A percentile compares a stretch with the other conserved stretches of the same genome.
These are phyloP conservation scores for Poeciliopsis infans DNA, from an alignment of 2,797 vertebrate species.

Conservation along the genomic window DNA sequence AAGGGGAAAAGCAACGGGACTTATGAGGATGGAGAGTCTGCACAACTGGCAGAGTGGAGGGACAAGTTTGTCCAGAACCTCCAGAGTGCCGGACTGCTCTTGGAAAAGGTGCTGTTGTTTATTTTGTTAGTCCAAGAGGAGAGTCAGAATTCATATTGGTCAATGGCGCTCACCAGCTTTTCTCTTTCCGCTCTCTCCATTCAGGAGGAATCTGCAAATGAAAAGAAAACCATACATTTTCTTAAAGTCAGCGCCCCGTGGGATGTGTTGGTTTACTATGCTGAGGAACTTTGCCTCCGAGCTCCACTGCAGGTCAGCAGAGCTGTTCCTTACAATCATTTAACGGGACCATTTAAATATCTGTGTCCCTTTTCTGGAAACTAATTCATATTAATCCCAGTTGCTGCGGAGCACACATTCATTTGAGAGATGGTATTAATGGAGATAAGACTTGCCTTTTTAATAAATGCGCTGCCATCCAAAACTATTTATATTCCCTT, in stretches of 20 bases:
- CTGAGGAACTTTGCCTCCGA: conserved; percentile 82
- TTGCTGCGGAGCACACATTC: not conserved
- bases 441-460: not conserved
- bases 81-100: conserved; percentile 70
- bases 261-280: conserved; percentile 80
- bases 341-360: not conserved
- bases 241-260: conserved; percentile 82
- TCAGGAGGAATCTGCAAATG: conserved; percentile 80
- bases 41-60: conserved; percentile 73
- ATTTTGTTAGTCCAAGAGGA: not conserved
- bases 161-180: not conserved
- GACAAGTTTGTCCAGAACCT: conserved; percentile 81
- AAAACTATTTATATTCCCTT: not conserved
- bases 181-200: not conserved
- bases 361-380: not conserved
- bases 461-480: not conserved
- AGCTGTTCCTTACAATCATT: not conserved
- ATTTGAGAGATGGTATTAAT: not conserved
- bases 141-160: not conserved
- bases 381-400: not conserved
- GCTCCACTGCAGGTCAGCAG: conserved; percentile 79
- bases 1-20: conserved; percentile 34
- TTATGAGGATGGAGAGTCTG: conserved; percentile 35
- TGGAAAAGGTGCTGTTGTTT: conserved; percentile 80
- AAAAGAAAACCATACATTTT: conserved; percentile 81